Evolutionary conservation across 2,113 vertebrate species (phyloP).

Genomic region (Seriola rivoliana): DNA sequence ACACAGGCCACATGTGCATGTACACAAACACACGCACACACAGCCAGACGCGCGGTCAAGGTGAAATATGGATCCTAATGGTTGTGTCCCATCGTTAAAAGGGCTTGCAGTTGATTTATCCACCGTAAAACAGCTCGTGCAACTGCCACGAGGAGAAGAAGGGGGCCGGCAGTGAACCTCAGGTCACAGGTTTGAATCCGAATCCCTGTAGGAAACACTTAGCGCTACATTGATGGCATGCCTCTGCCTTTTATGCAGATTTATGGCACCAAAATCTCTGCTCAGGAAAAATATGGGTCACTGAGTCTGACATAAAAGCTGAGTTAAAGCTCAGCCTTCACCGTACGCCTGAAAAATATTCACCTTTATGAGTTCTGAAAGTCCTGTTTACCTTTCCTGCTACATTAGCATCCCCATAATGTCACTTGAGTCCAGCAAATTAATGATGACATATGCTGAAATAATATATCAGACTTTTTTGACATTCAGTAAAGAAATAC

Average conservation of each 20-base stretch:
- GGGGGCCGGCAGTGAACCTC: constrained; percentile 47
- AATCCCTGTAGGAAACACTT: constrained; percentile 74
- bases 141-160: constrained; percentile 64
- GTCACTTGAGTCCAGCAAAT: neutral
- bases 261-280: constrained; percentile 61
- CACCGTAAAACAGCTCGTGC: constrained; percentile 73
- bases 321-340: constrained; percentile 51
- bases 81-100: constrained; percentile 81
- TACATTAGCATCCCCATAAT: neutral
- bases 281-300: constrained; percentile 38
- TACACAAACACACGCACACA: constrained; percentile 57
- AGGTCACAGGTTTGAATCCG: constrained; percentile 75
- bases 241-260: constrained; percentile 74
- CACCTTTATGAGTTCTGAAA: constrained; percentile 31
- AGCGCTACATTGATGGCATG: constrained; percentile 58
- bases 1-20: constrained; percentile 20
- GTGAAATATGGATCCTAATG: constrained; percentile 83
- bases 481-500: neutral
- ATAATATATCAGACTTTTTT: neutral
- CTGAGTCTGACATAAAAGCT: constrained; percentile 38
- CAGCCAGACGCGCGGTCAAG: constrained; percentile 56
- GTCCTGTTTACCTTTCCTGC: constrained; percentile 17
- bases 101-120: constrained; percentile 80
- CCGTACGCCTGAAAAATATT: constrained; percentile 11
- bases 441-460: neutral